Evolutionary conservation across 2,113 vertebrate genomes (phyloP).

Genomic region (Hemichromis elongatus): DNA sequence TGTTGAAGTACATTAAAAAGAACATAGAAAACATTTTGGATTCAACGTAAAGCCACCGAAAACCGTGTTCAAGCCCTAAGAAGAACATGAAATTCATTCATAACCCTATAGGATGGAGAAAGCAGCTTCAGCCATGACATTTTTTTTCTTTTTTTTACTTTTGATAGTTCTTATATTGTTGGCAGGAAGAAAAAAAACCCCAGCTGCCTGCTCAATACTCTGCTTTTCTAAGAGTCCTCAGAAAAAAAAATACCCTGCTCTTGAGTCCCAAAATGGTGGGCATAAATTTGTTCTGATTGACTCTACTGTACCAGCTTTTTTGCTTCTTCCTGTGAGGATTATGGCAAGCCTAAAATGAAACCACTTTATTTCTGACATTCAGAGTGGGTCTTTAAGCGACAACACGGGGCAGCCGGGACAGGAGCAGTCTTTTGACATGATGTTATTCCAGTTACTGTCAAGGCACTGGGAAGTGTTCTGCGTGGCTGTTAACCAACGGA

Average conservation of each 20-base stretch:
- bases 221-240: conserved; percentile 11
- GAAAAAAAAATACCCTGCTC: conserved; percentile 38
- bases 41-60: conserved; percentile 40
- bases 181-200: background rate
- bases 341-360: conserved; percentile 36
- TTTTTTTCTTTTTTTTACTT: background rate
- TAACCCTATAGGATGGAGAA: conserved; percentile 36
- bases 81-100: conserved; percentile 41
- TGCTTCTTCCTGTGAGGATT: conserved; percentile 42
- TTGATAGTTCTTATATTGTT: conserved; percentile 18
- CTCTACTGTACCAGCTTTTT: conserved; percentile 21
- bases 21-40: conserved; percentile 47
- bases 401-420: background rate
- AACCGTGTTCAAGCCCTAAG: conserved; percentile 32
- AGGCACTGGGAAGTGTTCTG: conserved; percentile 4
- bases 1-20: conserved; percentile 55
- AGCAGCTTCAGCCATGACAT: background rate
- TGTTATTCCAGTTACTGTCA: conserved; percentile 22
- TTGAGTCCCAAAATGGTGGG: conserved; percentile 20
- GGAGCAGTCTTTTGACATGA: conserved; percentile 1
- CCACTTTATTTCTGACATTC: conserved; percentile 40
- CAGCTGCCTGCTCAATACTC: conserved; percentile 14
- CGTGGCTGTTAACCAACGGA: conserved; percentile 4
- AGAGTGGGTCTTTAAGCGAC: conserved; percentile 5
- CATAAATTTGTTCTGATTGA: conserved; percentile 49